These are phyloP conservation scores for Orbicella faveolata DNA, from an alignment of 64 coral and sea anemone genomes.

Conservation along the genomic window DNA sequence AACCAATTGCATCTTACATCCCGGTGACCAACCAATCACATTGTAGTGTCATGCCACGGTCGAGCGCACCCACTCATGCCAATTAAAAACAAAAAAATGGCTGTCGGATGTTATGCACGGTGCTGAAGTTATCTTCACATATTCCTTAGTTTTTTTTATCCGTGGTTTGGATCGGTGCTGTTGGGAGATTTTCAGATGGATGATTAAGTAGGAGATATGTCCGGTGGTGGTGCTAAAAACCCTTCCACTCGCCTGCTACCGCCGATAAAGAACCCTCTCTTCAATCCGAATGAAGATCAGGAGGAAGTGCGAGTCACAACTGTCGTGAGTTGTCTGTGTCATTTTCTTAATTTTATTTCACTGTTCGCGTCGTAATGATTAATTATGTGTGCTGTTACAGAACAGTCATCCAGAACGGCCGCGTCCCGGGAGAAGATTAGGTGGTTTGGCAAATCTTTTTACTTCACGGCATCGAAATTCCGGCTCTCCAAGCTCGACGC, in stretches of 20 bases:
- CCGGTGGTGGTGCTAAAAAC: constrained; percentile 63
- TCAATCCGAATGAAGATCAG: constrained; percentile 74
- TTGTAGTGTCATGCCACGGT: constrained; percentile 16
- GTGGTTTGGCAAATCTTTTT: constrained; percentile 77
- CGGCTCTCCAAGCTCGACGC: background rate
- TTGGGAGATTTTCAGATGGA: background rate
- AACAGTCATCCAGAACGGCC: constrained; percentile 61
- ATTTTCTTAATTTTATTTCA: constrained; percentile 16
- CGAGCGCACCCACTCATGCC: background rate
- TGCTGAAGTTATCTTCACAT: background rate
- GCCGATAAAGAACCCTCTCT: constrained; percentile 90
- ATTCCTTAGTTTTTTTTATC: background rate
- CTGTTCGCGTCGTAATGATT: background rate
- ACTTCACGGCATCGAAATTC: constrained; percentile 65
- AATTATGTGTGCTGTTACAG: constrained; percentile 45
- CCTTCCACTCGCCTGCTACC: constrained; percentile 76
- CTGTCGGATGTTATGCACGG: background rate
- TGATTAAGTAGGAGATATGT: constrained; percentile 51
- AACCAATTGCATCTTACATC: constrained; percentile 37
- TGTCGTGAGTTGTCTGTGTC: constrained; percentile 60
- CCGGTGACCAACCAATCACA: constrained; percentile 30
- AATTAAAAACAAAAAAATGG: constrained; percentile 19
- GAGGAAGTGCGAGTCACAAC: constrained; percentile 78
- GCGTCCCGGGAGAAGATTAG: constrained; percentile 57
- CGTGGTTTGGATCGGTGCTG: background rate